Conservation (phyloP, 92 coral and sea anemone species). For the Parazoanthus swiftii region DNA sequence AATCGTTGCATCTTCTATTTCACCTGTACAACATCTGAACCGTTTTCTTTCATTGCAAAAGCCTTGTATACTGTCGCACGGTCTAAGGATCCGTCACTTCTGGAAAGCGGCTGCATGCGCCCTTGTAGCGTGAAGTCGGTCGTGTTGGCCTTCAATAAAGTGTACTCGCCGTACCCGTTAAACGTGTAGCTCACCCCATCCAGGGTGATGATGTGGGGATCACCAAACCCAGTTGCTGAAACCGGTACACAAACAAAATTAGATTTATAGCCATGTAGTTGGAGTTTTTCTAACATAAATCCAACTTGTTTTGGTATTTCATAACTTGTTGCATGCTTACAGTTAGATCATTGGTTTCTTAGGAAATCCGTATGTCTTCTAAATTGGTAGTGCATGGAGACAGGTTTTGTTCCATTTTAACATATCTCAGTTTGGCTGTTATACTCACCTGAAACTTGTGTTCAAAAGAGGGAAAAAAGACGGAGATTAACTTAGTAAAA, state of each 20-base stretch:
- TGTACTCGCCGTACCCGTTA: conserved; percentile 61
- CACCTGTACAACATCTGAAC: conserved; percentile 74
- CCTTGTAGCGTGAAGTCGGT: conserved; percentile 72
- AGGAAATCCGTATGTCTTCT: too few relatives aligned
- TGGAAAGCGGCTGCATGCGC: conserved; percentile 74
- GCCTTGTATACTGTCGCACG: conserved; percentile 75
- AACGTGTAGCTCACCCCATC: conserved; percentile 58
- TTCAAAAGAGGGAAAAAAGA: too few relatives aligned
- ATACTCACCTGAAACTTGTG: too few relatives aligned
- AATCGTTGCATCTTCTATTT: too few relatives aligned
- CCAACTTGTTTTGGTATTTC: background rate
- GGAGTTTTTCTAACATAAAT: background rate
- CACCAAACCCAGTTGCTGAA: conserved; percentile 53
- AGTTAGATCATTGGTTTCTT: too few relatives aligned
- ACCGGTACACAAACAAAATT: too few relatives aligned
- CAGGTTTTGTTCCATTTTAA: too few relatives aligned
- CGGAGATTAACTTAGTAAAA: too few relatives aligned
- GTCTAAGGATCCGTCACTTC: conserved; percentile 29
- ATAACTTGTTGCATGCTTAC: background rate
- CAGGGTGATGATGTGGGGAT: conserved; percentile 59
- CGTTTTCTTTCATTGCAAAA: conserved; percentile 60
- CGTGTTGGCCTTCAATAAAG: conserved; percentile 56
- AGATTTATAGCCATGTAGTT: background rate
- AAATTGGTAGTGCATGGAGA: too few relatives aligned
- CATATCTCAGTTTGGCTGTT: too few relatives aligned